Base-by-base conservation (phyloP, 2,113 vertebrate genomes). In the Mesoclemmys tuberculata region DNA sequence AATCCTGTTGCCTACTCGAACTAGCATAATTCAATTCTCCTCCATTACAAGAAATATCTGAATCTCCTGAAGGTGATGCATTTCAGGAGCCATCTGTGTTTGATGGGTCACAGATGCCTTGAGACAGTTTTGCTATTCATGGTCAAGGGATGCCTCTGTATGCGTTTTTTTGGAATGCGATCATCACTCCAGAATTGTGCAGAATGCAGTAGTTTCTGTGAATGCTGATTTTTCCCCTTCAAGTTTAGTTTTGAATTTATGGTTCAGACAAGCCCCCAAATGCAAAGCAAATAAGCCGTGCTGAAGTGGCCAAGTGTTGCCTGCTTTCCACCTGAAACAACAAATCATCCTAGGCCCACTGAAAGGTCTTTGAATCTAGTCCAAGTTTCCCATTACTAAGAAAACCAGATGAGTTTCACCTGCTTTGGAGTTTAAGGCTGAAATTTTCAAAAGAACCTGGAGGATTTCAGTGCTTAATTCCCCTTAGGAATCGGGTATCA, bases 381-480 rank as follows among this genome's bases (percentile, higher is more conserved):
- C 10, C n/a, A 80, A 10, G 5, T 68, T 93, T 90, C 38, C 21
- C 29, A 74, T 35, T 27, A 80, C 22, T 29, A 87, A 85, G 81
- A 87, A 94, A 84, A 44, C 2, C 31, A 74, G 5, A 80, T 68
- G 35, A 82, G 3, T 82, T 83, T 89, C 81, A 61, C 41, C 79
- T 75, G 29, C 80, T 71, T 82, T 83, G 26, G 54, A 78, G 80
- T 24, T 85, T 83, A 41, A 82, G 31, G 52, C 1, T 77, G 56
- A 90, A 51, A 8, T 13, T 93, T 89, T 44, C 1, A 0, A 29
- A 49, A 90, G 2, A 35, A 87, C 0, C 0, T 89, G 85, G 8
- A 80, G 1, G 21, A 48, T 74, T 68, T 82, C 19, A 85, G 83
- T 21, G 1, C 4, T 2, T 58, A 1, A 0, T 3, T 58, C 9